A percentile compares a stretch with the other conserved stretches of the same genome.
Evolutionary conservation across 2,113 vertebrate species (phyloP).

Genomic region (Glaucidium brasilianum): DNA sequence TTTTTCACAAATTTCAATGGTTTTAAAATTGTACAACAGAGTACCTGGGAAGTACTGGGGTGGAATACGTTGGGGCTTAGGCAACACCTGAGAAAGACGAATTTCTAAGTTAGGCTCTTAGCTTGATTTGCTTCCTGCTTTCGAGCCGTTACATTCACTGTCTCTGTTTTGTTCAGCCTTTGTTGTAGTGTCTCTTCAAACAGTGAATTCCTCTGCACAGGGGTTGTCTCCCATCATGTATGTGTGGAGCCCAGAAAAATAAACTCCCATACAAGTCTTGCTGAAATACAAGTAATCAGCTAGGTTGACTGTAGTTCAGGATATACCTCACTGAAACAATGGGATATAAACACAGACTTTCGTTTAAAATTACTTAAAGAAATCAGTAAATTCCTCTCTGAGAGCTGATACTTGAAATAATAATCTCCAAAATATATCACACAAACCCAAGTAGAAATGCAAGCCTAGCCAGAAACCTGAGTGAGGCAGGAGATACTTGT

Average conservation of each 20-base stretch:
- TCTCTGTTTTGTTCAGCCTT: not conserved
- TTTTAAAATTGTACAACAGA: not conserved
- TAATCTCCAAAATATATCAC: not conserved
- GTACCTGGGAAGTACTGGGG: not conserved
- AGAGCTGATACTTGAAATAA: not conserved
- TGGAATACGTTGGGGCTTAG: not conserved
- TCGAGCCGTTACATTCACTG: not conserved
- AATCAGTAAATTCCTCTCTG: not conserved
- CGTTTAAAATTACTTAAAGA: not conserved
- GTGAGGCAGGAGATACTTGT: not conserved
- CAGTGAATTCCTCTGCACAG: accelerated
- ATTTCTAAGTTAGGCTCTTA: not conserved
- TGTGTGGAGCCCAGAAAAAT: not conserved
- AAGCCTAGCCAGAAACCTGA: not conserved
- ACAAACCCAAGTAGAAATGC: not conserved
- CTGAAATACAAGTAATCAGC: not conserved
- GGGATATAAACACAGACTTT: not conserved
- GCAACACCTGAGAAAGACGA: not conserved
- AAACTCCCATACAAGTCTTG: not conserved
- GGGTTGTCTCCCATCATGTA: not conserved
- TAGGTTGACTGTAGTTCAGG: not conserved
- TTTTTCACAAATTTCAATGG: not conserved
- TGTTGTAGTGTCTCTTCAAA: not conserved
- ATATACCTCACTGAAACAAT: not conserved
- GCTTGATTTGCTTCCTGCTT: not conserved